Percentiles rank a stretch among this genome's conserved stretches.
phyloP scores from a whole-genome alignment of 2,797 vertebrate genomes.

The Malacoctenus gilli region DNA sequence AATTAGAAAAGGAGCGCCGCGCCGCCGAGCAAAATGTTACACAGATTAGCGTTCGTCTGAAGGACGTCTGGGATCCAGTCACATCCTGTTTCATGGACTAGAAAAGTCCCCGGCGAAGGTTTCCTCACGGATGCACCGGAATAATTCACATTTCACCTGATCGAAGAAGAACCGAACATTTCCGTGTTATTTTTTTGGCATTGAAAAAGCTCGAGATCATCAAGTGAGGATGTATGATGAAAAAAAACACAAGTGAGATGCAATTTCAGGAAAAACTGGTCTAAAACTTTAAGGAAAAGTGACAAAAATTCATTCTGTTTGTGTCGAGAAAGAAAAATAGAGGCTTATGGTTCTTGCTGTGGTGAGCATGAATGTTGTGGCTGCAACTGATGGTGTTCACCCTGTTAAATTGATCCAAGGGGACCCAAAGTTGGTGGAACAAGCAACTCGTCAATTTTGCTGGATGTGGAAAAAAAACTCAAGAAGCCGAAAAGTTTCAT shows the following conservation, averaged over 20 bases:
- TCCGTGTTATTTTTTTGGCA: too few relatives aligned
- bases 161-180: not conserved
- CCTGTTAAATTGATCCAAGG: not conserved
- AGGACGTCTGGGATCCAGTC: constrained; percentile 29
- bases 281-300: too few relatives aligned
- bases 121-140: too few relatives aligned
- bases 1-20: constrained; percentile 39
- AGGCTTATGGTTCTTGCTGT: not conserved
- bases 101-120: not conserved
- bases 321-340: too few relatives aligned
- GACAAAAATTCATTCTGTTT: too few relatives aligned
- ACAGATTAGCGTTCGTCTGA: constrained; percentile 20
- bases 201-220: too few relatives aligned
- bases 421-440: not conserved
- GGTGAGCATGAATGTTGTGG: not conserved
- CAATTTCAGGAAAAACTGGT: too few relatives aligned
- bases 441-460: not conserved
- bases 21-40: constrained; percentile 38
- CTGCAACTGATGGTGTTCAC: too few relatives aligned
- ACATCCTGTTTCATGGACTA: constrained; percentile 1
- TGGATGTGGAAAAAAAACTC: too few relatives aligned
- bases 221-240: too few relatives aligned
- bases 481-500: too few relatives aligned
- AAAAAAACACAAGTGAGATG: too few relatives aligned
- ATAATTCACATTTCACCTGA: not conserved